phyloP scores from a whole-genome alignment of 2,888 invertebrate species.

The Drosophila falleni region DNA sequence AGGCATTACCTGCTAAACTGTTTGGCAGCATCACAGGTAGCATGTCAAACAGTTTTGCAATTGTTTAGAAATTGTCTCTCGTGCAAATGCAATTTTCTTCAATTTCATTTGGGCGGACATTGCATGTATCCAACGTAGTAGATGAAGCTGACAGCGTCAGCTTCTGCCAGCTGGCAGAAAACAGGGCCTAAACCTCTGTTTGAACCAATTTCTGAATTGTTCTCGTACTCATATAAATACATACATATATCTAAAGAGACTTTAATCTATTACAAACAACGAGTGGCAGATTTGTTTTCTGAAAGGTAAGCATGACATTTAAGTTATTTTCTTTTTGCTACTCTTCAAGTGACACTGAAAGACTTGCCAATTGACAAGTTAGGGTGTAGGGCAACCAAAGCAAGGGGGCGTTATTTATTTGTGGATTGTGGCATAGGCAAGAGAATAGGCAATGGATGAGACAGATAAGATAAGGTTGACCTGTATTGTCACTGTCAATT shows the following conservation, averaged over 20 bases:
- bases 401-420: conserved; percentile 50
- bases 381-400: conserved; percentile 24
- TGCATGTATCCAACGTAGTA: conserved; percentile 39
- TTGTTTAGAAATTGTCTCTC: conserved; percentile 83
- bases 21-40: conserved; percentile 76
- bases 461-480: conserved; percentile 54
- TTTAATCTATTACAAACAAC: conserved; percentile 75
- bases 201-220: conserved; percentile 37
- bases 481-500: conserved; percentile 56
- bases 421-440: conserved; percentile 28
- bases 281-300: conserved; percentile 74
- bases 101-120: conserved; percentile 78
- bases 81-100: conserved; percentile 81
- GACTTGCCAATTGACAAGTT: conserved; percentile 43
- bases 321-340: conserved; percentile 62
- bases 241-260: conserved; percentile 50
- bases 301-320: conserved; percentile 76
- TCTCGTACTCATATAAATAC: conserved; percentile 7
- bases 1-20: conserved; percentile 82
- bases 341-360: conserved; percentile 16
- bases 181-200: conserved; percentile 19
- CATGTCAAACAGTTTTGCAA: conserved; percentile 82
- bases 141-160: conserved; percentile 37
- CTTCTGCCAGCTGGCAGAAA: conserved; percentile 55
- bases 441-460: conserved; percentile 40